A percentile compares a stretch with the other conserved stretches of the same genome.
phyloP scores from a whole-genome alignment of 2,888 invertebrate species.

The Ametastegia equiseti region DNA sequence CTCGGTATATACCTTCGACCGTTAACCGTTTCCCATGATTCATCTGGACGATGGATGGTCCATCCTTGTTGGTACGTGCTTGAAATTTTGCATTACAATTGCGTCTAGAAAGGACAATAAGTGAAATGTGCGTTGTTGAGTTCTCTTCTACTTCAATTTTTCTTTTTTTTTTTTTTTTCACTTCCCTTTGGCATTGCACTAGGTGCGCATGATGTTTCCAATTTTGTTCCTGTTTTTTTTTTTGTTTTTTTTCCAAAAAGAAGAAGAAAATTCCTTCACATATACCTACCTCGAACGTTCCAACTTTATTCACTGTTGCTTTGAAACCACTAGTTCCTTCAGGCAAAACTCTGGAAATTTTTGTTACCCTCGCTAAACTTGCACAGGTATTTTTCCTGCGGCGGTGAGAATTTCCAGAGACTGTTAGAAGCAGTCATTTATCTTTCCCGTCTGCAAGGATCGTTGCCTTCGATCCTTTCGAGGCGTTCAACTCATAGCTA shows the following conservation, averaged over 20 bases:
- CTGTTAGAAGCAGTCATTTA: constrained; percentile 38
- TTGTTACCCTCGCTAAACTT: neutral
- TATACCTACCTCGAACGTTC: neutral
- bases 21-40: constrained; percentile 36
- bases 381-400: neutral
- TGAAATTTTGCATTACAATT: constrained; percentile 33
- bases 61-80: neutral
- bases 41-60: neutral
- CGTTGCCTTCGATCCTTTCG: constrained; percentile 15
- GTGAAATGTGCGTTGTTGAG: neutral
- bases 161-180: neutral
- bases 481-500: too few relatives aligned
- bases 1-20: neutral
- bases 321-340: constrained; percentile 10
- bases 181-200: too few relatives aligned
- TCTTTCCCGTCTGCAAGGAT: constrained; percentile 14
- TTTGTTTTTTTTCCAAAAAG: neutral
- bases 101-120: constrained; percentile 17
- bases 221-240: neutral
- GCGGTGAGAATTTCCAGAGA: neutral
- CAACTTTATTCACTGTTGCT: too few relatives aligned
- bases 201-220: neutral
- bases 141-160: too few relatives aligned
- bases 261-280: neutral
- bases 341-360: constrained; percentile 2